These are phyloP conservation scores for Petrolisthes manimaculis DNA, from an alignment of 2,888 invertebrate genomes.

Conservation along the genomic window DNA sequence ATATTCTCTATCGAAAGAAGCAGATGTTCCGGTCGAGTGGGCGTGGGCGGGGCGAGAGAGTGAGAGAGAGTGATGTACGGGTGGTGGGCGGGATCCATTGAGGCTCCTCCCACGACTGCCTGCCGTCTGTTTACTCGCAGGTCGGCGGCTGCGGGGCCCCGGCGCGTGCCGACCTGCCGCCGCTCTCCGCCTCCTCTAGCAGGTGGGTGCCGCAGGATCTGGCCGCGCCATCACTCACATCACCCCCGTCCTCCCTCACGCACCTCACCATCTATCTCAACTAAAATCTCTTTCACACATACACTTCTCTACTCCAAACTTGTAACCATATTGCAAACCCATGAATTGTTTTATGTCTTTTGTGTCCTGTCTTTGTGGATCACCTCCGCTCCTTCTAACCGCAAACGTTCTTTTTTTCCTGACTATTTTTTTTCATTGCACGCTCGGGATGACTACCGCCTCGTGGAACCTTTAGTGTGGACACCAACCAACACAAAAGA, in stretches of 20 bases:
- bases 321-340: too few relatives aligned
- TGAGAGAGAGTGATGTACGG: conserved; percentile 57
- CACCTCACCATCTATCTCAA: not conserved
- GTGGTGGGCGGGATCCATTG: conserved; percentile 29
- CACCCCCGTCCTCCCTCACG: not conserved
- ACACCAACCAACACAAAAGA: not conserved
- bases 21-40: conserved; percentile 59
- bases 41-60: conserved; percentile 47
- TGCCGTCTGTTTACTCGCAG: conserved; percentile 51
- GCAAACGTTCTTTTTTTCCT: too few relatives aligned
- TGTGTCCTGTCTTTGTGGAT: too few relatives aligned
- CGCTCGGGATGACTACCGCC: too few relatives aligned
- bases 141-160: conserved; percentile 54
- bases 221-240: conserved; percentile 43
- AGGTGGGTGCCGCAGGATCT: conserved; percentile 55
- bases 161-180: conserved; percentile 59
- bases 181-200: conserved; percentile 51
- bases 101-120: conserved; percentile 48
- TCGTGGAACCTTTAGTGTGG: too few relatives aligned
- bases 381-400: too few relatives aligned
- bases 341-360: too few relatives aligned
- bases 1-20: conserved; percentile 53
- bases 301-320: too few relatives aligned
- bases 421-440: too few relatives aligned
- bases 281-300: too few relatives aligned